Evolutionary conservation across 2,888 invertebrate genomes (phyloP).

Genomic region (Fragum fragum): DNA sequence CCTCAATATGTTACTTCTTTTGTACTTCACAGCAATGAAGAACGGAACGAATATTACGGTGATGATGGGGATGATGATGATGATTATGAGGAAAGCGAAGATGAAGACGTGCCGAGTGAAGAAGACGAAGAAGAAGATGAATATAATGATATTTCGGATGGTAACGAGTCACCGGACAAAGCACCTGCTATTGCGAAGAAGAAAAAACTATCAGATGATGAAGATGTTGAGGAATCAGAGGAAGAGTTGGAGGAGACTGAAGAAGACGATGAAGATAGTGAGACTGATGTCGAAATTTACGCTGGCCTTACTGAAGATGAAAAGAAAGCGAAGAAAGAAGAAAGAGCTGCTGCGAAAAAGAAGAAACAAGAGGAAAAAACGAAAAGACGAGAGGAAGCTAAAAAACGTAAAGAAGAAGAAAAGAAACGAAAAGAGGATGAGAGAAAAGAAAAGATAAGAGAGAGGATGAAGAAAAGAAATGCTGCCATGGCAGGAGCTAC

Average conservation of each 20-base stretch:
- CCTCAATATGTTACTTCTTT: no score
- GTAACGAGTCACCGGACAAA: conserved; percentile 6
- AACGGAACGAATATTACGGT: conserved; percentile 30
- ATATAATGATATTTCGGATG: conserved; percentile 1
- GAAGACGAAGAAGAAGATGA: conserved; percentile 32
- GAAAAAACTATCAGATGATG: conserved; percentile 22
- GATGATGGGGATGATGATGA: conserved; percentile 38
- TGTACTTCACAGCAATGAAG: conserved; percentile 29
- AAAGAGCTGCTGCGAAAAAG: conserved; percentile 22
- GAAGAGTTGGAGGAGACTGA: conserved; percentile 12
- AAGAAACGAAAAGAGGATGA: background rate
- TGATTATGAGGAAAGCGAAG: conserved; percentile 25
- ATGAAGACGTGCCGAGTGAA: conserved; percentile 28
- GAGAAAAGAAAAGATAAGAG: conserved; percentile 10
- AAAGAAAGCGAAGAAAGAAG: conserved; percentile 28
- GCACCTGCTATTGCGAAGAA: background rate
- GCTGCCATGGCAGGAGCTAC: background rate
- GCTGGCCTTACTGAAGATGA: conserved; percentile 9
- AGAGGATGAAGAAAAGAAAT: conserved; percentile 19
- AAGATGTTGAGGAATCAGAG: conserved; percentile 11
- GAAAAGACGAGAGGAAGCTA: background rate
- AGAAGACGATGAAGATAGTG: conserved; percentile 25
- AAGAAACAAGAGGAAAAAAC: conserved; percentile 11
- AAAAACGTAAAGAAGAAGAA: conserved; percentile 8
- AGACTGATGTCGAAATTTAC: conserved; percentile 17